Base-by-base conservation (phyloP, 2,113 vertebrate species). In the Stegastes partitus region DNA sequence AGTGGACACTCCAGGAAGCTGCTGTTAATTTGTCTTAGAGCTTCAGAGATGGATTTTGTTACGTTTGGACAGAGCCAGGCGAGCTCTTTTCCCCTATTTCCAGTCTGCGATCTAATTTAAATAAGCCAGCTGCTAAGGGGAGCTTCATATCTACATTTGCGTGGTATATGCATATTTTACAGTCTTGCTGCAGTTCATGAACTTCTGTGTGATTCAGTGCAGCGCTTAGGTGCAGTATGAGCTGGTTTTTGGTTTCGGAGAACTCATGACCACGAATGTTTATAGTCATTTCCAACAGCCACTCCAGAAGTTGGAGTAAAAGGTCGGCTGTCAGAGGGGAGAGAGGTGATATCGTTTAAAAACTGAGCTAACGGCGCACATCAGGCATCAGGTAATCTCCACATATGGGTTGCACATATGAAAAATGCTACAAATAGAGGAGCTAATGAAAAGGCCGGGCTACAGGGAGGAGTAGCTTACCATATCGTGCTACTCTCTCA, bases 1-100 rank as follows among this genome's bases (percentile, higher is more conserved):
- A 64, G 58, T 63, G 23, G 31, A 44, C 12, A 64, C 54, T 51
- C 63, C 16, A 45, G 47, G 53, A 68, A 34, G 49, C 65, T 67
- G 49, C 37, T 49, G 68, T 53, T 55, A 67, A 62, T 66, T 61
- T 70, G 12, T 69, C 42, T 26, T 50, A 16, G 45, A 59, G 45
- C 37, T 76, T 57, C 39, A 45, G 42, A 63, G 42, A 12, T 51
- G 44, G 34, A 34, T 63, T 34, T 42, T 42, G 12, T 56, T 55
- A 67, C 4, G 31, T 34, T 34, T 57, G 22, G 50, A 75, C 47
- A 22, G 11, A 67, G 42, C 2, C 28, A 47, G 28, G 8, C 22
- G 61, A 42, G 28, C 14, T 0, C 22, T 49, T 55, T 28, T 11
- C 14, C 37, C 9, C 21, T 23, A 7, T 26, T 11, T 16, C 15